Conservation (phyloP, 2,888 invertebrate genomes). For the Scaptomyza flava region DNA sequence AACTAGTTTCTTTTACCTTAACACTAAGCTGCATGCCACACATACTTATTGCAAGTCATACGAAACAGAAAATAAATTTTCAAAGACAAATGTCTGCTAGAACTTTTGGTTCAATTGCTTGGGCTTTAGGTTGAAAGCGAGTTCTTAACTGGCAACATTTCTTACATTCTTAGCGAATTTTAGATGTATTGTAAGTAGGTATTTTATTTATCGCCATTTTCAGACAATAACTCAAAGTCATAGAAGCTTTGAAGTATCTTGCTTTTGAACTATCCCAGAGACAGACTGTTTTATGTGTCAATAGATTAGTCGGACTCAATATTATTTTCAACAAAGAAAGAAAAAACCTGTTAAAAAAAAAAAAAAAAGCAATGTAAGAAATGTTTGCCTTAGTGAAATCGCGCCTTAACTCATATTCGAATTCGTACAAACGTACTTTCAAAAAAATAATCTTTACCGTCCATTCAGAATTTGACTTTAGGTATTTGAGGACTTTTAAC, state of each 20-base stretch:
- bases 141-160: background rate
- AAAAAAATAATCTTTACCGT: background rate
- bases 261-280: too few relatives aligned
- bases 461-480: background rate
- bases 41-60: conserved; percentile 42
- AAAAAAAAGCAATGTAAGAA: background rate
- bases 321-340: background rate
- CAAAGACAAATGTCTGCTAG: background rate
- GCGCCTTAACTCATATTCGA: background rate
- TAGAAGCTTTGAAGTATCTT: too few relatives aligned
- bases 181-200: too few relatives aligned
- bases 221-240: too few relatives aligned
- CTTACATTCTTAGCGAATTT: background rate
- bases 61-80: conserved; percentile 1
- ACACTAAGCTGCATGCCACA: conserved; percentile 51
- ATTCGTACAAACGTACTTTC: too few relatives aligned
- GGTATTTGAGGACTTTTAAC: too few relatives aligned
- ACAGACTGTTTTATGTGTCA: background rate
- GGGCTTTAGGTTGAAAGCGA: background rate
- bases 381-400: background rate
- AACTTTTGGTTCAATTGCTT: background rate
- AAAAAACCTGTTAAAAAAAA: background rate
- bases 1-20: conserved; percentile 27
- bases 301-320: too few relatives aligned
- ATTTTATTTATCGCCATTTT: too few relatives aligned